Base-by-base conservation (phyloP, 2,888 invertebrate species). In the Chymomyza caudatula region DNA sequence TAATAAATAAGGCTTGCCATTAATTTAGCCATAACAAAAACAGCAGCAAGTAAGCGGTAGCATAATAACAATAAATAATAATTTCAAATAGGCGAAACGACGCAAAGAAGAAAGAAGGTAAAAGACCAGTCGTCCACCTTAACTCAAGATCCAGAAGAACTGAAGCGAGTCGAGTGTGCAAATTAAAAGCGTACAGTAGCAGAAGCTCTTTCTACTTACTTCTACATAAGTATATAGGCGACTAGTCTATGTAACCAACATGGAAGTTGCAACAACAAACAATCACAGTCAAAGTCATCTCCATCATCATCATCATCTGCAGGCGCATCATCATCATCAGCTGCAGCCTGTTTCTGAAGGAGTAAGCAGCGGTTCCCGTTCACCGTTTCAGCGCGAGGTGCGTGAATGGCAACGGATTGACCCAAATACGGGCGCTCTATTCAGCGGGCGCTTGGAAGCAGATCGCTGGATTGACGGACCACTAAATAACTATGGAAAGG, bases 391-490 rank as follows among this genome's bases (percentile, higher is more conserved):
- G 74, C 89, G 91, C 22, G 90, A 91, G 76, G 90, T 90, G 85
- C 90, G 90, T 82, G 90, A 90, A 87, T 90, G 90, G 90, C 91
- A 91, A 79, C 89, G 89, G 81, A 87, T 90, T 80, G 91, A 90
- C 89, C 89, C 90, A 83, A 87, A 90, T 86, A 90, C 91, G 72
- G 90, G 90, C 72, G 91, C 90, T 67, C 82, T 90, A 75, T 76
- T 90, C 76, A 90, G 88, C 78, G 91, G 90, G 65, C 90, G 90
- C 71, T 85, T 91, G 78, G 90, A 90, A 86, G 91, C 90, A 74
- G 90, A 91, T 89, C 90, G 90, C 82, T 90, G 90, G 90, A 89
- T 90, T 81, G 90, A 89, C 87, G 91, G 90, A 76, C 88, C 90
- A 76, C 79, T 89, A 79, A 90, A 90, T 80, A 89, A 88, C 83